phyloP scores from a whole-genome alignment of 2,888 invertebrate genomes.

The Aproaerema taeniolella region DNA sequence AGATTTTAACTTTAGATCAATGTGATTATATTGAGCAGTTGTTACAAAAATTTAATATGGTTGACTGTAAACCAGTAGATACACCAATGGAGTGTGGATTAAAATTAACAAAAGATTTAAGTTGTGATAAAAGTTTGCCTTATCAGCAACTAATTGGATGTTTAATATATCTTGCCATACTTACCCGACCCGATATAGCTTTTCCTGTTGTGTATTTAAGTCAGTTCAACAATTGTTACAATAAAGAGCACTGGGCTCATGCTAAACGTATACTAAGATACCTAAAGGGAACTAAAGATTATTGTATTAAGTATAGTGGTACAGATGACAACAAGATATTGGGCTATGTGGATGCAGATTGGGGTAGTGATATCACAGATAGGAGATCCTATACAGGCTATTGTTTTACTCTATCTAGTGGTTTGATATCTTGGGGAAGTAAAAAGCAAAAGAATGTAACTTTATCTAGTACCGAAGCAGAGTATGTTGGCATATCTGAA shows the following conservation, averaged over 20 bases:
- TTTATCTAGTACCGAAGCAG: constrained; percentile 11
- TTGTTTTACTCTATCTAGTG: constrained; percentile 7
- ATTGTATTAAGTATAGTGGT: constrained; percentile 1
- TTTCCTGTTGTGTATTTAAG: constrained; percentile 8
- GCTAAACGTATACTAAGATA: constrained; percentile 4
- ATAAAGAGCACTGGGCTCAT: constrained; percentile 1
- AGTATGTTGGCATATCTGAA: constrained; percentile 10
- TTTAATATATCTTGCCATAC: constrained; percentile 16
- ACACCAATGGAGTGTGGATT: constrained; percentile 15
- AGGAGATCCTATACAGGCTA: constrained; percentile 11
- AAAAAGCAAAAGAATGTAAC: constrained; percentile 11
- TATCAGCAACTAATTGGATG: constrained; percentile 13
- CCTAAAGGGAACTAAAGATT: background rate
- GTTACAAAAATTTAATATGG: constrained; percentile 7
- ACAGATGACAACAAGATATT: background rate
- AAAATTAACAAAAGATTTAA: constrained; percentile 2
- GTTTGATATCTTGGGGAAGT: constrained; percentile 9
- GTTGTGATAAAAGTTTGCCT: background rate
- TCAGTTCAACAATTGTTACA: constrained; percentile 11
- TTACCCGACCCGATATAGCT: constrained; percentile 13
- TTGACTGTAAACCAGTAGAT: constrained; percentile 12
- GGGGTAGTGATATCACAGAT: constrained; percentile 6
- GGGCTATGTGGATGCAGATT: constrained; percentile 11
- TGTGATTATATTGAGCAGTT: constrained; percentile 7
- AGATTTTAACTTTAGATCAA: constrained; percentile 10